Evolutionary conservation across 2,888 invertebrate species (phyloP), one percentile per base, ranked within the genome.

Genomic region (Imbricaverruca yamaguchii): DNA sequence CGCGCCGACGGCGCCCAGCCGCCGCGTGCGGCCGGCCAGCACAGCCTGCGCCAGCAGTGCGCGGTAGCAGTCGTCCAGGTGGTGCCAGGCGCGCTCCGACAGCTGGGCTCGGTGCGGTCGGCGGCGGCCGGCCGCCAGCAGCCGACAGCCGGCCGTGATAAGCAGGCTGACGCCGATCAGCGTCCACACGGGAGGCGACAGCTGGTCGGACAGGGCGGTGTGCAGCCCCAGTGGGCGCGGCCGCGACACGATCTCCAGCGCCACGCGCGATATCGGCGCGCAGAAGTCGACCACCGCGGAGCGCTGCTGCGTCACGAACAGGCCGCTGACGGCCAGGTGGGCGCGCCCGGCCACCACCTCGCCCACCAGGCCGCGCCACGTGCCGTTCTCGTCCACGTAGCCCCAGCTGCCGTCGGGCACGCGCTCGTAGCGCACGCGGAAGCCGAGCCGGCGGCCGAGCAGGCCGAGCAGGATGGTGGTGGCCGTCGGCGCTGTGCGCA

Each of bases 311-410:
- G 81, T 82, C 56, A 25, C 59, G 80, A 81, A 81, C 15, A 82
- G 59, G 10, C 78, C 80, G 7, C 81, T 61, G n/a, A 83, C 67
- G 21, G 79, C 80, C 3, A 83, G 21, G 56, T 83, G 81, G 11
- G 79, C 83, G 9, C 80, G 80, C 7, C 81, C 81, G 7, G 69
- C 67, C 61, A 80, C 80, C 61, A 82, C 18, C 69, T 83, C 82
- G 15, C 82, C 82, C 18, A 83, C 81, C 79, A 80, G 39, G 18
- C 82, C 82, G 11, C 78, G 67, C 82, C 82, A 82, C 23, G 67
- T 57, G 12, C 82, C 82, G 79, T 80, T 59, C 23, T 78, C 77
- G 39, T 39, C 39, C 15, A 74, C 21, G 55, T 80, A 25, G 3
- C 82, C 81, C 23, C 74, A 82, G 53, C 74, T 65, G 15, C 57